Conservation (phyloP, 1,140 invertebrate species). For the Argopecten irradians region DNA sequence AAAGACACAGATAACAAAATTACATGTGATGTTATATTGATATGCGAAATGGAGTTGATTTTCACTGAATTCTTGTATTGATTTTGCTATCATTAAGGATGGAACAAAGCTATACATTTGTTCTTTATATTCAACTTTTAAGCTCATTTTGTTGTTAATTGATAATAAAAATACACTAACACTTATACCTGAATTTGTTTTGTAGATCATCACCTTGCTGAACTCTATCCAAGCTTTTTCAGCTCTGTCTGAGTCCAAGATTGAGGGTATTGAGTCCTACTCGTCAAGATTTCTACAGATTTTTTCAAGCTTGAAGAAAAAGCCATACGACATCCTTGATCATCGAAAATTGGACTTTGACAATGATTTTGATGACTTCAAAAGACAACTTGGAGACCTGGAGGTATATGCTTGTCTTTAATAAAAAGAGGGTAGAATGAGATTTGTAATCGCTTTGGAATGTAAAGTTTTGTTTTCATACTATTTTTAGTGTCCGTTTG, state of each 20-base stretch:
- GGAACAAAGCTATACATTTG: too few species aligned
- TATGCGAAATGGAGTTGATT: too few species aligned
- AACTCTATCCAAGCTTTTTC: constrained; percentile 91
- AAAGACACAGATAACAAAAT: too few species aligned
- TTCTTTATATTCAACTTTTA: too few species aligned
- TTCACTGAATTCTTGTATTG: too few species aligned
- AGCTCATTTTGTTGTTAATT: too few species aligned
- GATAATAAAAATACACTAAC: too few species aligned
- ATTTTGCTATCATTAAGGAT: too few species aligned
- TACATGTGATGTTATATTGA: too few species aligned
- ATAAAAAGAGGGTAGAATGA: background rate
- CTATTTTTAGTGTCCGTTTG: too few species aligned
- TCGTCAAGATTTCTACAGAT: constrained; percentile 63
- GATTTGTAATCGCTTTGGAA: background rate
- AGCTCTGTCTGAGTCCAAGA: constrained; percentile 85
- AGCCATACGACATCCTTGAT: constrained; percentile 93
- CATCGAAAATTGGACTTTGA: constrained; percentile 92
- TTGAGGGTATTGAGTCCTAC: constrained; percentile 83
- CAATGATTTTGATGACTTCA: constrained; percentile 88
- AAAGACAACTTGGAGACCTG: constrained; percentile 84
- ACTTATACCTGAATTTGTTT: constrained; percentile 33
- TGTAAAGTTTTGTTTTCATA: too few species aligned
- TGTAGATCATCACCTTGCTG: constrained; percentile 88
- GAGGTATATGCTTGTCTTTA: constrained; percentile 58
- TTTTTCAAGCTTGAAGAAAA: constrained; percentile 83